Evolutionary conservation across 2,888 invertebrate species (phyloP).

Genomic region (Drosophila phalerata): DNA sequence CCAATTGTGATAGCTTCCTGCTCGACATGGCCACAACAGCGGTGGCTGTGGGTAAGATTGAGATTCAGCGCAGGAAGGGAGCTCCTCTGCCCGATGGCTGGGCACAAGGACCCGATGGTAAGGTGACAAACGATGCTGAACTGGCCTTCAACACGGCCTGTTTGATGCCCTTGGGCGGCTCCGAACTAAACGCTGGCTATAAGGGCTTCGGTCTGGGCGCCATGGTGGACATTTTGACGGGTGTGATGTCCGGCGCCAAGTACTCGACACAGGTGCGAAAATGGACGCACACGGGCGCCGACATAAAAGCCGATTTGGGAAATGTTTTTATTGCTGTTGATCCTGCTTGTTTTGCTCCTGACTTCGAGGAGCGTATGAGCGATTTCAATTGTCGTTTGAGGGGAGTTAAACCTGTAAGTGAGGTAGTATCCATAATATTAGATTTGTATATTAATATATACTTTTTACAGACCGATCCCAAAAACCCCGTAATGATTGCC

Average conservation of each 20-base stretch:
- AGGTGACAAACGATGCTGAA: slow-evolving; percentile 88
- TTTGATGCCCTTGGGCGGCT: slow-evolving; percentile 91
- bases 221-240: slow-evolving; percentile 95
- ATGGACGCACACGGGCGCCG: slow-evolving; percentile 89
- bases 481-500: background rate
- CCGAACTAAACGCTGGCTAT: slow-evolving; percentile 91
- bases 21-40: too few species aligned
- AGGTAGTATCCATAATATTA: background rate
- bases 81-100: slow-evolving; percentile 93
- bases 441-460: background rate
- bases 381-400: background rate
- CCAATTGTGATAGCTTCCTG: too few species aligned
- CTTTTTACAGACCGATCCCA: background rate
- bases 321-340: slow-evolving; percentile 94
- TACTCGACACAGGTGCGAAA: slow-evolving; percentile 88
- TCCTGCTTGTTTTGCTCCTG: background rate
- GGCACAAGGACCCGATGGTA: slow-evolving; percentile 90
- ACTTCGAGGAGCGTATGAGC: background rate
- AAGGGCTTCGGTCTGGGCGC: slow-evolving; percentile 95
- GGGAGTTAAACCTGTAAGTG: background rate
- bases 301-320: slow-evolving; percentile 91
- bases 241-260: slow-evolving; percentile 90
- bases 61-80: too few species aligned
- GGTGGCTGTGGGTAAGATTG: too few species aligned
- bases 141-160: slow-evolving; percentile 87